Evolutionary conservation across 2,888 invertebrate genomes (phyloP).

Genomic region (Noctua pronuba): DNA sequence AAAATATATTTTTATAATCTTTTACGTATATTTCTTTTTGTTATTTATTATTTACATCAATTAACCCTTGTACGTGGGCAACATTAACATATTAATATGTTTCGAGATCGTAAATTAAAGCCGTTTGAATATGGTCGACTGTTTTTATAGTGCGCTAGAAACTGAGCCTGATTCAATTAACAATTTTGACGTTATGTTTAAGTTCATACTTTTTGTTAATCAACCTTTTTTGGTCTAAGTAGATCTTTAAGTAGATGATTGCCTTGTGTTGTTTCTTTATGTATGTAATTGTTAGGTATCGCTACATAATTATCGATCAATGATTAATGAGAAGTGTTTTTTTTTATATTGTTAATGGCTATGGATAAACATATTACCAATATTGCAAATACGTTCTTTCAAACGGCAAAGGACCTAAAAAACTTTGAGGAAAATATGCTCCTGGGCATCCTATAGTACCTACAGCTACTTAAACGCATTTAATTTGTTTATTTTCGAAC

Average conservation of each 20-base stretch:
- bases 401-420: not conserved
- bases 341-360: not conserved
- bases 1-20: slow-evolving; percentile 75
- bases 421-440: not conserved
- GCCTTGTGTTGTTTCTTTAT: slow-evolving; percentile 20
- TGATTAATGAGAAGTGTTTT: slow-evolving; percentile 20
- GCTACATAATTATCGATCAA: slow-evolving; percentile 3
- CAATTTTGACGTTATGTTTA: slow-evolving; percentile 69
- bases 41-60: slow-evolving; percentile 85
- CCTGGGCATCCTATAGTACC: too few species aligned
- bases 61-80: slow-evolving; percentile 80
- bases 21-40: slow-evolving; percentile 72
- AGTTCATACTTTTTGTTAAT: slow-evolving; percentile 44
- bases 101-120: slow-evolving; percentile 80
- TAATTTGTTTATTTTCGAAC: not conserved
- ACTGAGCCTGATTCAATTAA: slow-evolving; percentile 80
- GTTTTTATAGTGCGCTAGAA: slow-evolving; percentile 74
- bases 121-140: slow-evolving; percentile 71
- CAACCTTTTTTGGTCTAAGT: slow-evolving; percentile 32
- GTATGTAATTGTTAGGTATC: slow-evolving; percentile 19
- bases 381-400: not conserved
- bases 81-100: slow-evolving; percentile 84
- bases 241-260: slow-evolving; percentile 31
- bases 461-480: too few species aligned
- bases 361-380: not conserved